phyloP scores from a whole-genome alignment of 2,797 vertebrate genomes.

The Cryptoprocta ferox region DNA sequence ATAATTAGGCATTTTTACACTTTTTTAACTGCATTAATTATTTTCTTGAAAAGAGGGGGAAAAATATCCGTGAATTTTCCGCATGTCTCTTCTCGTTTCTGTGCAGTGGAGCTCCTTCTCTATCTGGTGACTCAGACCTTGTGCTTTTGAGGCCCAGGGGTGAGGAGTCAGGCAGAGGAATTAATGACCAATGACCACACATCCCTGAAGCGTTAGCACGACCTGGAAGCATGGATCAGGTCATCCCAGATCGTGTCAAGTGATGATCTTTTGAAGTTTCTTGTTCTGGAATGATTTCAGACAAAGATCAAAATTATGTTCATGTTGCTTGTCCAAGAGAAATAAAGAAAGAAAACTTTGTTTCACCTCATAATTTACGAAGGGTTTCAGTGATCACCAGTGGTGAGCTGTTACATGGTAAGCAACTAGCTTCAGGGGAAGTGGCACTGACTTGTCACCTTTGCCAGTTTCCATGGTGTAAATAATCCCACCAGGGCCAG shows the following conservation, averaged over 20 bases:
- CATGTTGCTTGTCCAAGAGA: conserved; percentile 25
- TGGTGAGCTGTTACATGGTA: background rate
- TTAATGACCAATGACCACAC: background rate
- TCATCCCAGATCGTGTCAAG: conserved; percentile 59
- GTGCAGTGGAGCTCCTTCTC: background rate
- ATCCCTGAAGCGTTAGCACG: conserved; percentile 22
- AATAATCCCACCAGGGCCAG: background rate
- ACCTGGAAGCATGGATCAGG: conserved; percentile 51
- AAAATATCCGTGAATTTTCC: background rate
- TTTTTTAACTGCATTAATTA: background rate
- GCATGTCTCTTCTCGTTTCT: background rate
- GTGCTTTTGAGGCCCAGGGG: background rate
- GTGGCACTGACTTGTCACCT: background rate
- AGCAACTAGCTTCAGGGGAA: background rate
- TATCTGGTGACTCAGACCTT: background rate
- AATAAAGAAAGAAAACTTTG: background rate
- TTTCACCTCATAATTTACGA: background rate
- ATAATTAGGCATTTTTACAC: background rate
- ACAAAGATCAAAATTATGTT: background rate
- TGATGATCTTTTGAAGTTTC: conserved; percentile 54
- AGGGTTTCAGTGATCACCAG: background rate
- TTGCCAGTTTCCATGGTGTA: background rate
- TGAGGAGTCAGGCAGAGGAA: conserved; percentile 46
- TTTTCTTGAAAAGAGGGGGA: background rate
- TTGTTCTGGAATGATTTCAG: conserved; percentile 43